A percentile compares a stretch with the other conserved stretches of the same genome.
Evolutionary conservation across 1,140 invertebrate species (phyloP).

Genomic region (Nasonia longicornis): DNA sequence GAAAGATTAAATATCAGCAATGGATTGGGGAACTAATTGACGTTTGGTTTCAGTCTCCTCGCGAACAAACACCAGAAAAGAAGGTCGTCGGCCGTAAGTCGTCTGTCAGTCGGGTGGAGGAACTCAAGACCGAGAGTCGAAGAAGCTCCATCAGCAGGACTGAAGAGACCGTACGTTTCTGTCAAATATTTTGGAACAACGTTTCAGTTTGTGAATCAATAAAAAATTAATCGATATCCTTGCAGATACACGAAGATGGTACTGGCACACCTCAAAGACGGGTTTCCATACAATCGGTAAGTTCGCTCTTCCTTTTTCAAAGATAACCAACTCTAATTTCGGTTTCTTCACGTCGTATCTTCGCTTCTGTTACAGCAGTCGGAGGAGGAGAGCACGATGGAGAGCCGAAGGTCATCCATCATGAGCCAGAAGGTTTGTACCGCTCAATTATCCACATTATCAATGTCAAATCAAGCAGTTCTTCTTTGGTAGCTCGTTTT

Average conservation of each 20-base stretch:
- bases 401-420: conserved; percentile 75
- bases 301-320: conserved; percentile 29
- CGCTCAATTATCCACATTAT: neutral
- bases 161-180: conserved; percentile 60
- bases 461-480: neutral
- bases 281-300: conserved; percentile 60
- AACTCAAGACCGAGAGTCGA: conserved; percentile 62
- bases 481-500: neutral
- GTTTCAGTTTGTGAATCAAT: conserved; percentile 1
- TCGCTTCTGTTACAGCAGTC: conserved; percentile 45
- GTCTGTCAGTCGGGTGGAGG: conserved; percentile 63
- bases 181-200: conserved; percentile 21
- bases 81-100: conserved; percentile 56
- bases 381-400: conserved; percentile 72
- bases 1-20: neutral
- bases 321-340: neutral
- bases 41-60: conserved; percentile 44
- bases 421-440: conserved; percentile 37
- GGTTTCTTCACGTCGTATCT: conserved; percentile 10
- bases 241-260: conserved; percentile 57
- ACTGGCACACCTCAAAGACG: conserved; percentile 56
- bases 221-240: conserved; percentile 31
- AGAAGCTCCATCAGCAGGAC: conserved; percentile 63
- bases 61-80: conserved; percentile 56
- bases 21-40: neutral